Percentiles rank a stretch among this genome's conserved stretches.
These are phyloP conservation scores for Esox lucius DNA, from an alignment of 2,797 vertebrate genomes.

Conservation along the genomic window DNA sequence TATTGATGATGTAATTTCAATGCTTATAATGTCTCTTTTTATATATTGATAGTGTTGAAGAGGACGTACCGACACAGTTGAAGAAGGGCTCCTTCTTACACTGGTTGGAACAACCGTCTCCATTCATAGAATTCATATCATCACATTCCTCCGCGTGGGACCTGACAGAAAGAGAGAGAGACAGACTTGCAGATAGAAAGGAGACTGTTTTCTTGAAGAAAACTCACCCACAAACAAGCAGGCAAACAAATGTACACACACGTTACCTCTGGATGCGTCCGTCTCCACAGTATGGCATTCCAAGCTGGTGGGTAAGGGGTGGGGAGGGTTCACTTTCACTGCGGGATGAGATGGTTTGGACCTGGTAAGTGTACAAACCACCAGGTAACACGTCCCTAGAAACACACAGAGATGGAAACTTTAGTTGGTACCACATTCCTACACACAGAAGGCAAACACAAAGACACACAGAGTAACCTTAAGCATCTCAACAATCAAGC, in stretches of 20 bases:
- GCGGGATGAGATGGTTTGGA: constrained; percentile 79
- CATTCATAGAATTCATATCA: constrained; percentile 92
- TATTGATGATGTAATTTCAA: neutral
- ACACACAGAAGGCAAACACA: constrained; percentile 39
- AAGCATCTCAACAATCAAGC: constrained; percentile 3
- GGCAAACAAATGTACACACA: constrained; percentile 8
- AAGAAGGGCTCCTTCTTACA: constrained; percentile 92
- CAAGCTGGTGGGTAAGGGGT: constrained; percentile 78
- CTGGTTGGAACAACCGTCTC: constrained; percentile 93
- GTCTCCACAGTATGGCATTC: constrained; percentile 92
- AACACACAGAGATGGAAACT: constrained; percentile 19
- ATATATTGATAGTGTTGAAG: neutral
- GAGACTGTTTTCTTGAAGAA: neutral
- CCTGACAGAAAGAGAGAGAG: constrained; percentile 61
- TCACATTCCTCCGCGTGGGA: constrained; percentile 92
- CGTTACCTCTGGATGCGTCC: constrained; percentile 89
- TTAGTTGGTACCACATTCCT: neutral
- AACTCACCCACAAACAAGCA: neutral
- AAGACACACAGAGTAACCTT: constrained; percentile 51
- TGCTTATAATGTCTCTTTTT: neutral
- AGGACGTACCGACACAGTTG: constrained; percentile 91
- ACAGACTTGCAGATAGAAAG: neutral
- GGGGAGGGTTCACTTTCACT: constrained; percentile 90
- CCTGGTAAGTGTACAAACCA: constrained; percentile 82
- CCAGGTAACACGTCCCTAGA: constrained; percentile 81